Conservation (phyloP, 2,888 invertebrate species). For the Mesorhabditis spiculigera region DNA sequence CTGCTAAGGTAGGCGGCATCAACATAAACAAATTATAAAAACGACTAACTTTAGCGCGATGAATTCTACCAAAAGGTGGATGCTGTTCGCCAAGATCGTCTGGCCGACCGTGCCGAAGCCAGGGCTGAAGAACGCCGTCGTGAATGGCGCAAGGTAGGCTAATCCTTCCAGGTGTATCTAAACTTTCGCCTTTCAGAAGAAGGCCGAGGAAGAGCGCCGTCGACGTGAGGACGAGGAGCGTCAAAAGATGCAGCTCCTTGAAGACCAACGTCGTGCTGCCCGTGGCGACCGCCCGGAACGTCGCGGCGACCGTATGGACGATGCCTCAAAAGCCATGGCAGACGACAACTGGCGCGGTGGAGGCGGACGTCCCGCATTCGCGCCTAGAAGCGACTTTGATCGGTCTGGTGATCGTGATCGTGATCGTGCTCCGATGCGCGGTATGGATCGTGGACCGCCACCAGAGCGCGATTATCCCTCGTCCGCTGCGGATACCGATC, state of each 20-base stretch:
- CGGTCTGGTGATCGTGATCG: not conserved
- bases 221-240: conserved; percentile 38
- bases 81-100: conserved; percentile 31
- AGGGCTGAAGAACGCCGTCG: conserved; percentile 32
- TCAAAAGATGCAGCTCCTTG: conserved; percentile 24
- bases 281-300: conserved; percentile 14
- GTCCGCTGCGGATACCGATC: conserved; percentile 21
- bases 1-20: conserved; percentile 18
- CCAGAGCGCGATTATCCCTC: conserved; percentile 2
- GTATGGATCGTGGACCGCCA: not conserved
- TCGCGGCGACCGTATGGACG: conserved; percentile 16
- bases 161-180: not conserved
- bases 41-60: conserved; percentile 11
- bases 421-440: not conserved
- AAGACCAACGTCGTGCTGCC: conserved; percentile 27
- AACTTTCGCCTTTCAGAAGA: conserved; percentile 12
- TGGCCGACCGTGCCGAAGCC: conserved; percentile 32
- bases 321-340: conserved; percentile 30
- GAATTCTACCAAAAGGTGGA: conserved; percentile 34
- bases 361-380: conserved; percentile 12
- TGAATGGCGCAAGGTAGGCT: conserved; percentile 16
- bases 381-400: conserved; percentile 6
- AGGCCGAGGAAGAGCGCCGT: conserved; percentile 30
- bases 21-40: not conserved
- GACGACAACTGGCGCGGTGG: conserved; percentile 31